These are phyloP conservation scores for Recurvirostra avosetta DNA, from an alignment of 2,113 vertebrate genomes.

Conservation along the genomic window DNA sequence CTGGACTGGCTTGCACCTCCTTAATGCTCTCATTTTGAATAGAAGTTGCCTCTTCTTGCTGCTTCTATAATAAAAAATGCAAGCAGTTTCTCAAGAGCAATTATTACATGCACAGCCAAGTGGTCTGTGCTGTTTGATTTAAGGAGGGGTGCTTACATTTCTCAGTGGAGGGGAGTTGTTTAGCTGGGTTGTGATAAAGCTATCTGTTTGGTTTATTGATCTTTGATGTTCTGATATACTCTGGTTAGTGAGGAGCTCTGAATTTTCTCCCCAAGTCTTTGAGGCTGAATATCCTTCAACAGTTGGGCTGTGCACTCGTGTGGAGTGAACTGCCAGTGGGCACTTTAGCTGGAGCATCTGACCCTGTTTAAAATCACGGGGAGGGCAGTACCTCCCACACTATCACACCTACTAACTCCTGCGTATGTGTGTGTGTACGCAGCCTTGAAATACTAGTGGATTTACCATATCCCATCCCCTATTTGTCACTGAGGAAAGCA, in stretches of 20 bases:
- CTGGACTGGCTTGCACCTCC: background rate
- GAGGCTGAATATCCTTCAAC: background rate
- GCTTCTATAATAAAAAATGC: conserved; percentile 18
- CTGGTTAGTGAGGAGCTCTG: background rate
- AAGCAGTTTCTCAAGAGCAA: background rate
- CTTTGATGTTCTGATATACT: background rate
- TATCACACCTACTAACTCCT: background rate
- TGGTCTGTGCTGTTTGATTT: background rate
- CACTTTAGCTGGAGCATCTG: background rate
- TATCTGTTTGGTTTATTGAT: background rate
- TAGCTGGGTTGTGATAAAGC: background rate
- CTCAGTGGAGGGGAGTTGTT: background rate
- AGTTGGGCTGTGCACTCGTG: background rate
- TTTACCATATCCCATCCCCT: background rate
- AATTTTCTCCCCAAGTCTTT: background rate
- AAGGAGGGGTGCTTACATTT: background rate
- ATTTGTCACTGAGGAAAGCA: background rate
- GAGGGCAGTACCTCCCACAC: background rate
- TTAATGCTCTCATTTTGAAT: conserved; percentile 1
- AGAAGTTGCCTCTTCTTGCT: background rate
- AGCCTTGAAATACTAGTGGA: background rate
- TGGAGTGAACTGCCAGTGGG: background rate
- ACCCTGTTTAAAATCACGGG: background rate
- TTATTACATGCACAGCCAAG: background rate
- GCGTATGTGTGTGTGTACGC: background rate